Evolutionary conservation across 2,113 vertebrate genomes (phyloP), one percentile per base, ranked within the genome.

Genomic region (Poeciliopsis retropinna): DNA sequence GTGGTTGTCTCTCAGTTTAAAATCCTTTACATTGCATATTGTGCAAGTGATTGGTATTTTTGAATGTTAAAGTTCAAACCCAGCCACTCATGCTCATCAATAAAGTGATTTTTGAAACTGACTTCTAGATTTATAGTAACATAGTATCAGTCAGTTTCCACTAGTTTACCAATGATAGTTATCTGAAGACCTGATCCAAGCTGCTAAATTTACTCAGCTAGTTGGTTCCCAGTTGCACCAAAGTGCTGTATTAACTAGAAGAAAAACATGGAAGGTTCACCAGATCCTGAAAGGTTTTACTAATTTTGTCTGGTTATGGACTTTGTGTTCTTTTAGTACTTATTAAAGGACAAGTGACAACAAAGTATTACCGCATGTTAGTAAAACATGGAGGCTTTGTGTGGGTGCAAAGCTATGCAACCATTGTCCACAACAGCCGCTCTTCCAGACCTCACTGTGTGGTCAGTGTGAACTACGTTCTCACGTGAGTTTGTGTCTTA

Each of bases 401-500:
- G 30, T 98, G 97, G 97, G 93, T 98, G 76, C 97, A 98, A 93
- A 98, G 97, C 91, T 98, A 95, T 0, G 97, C 97, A 79, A 98
- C 97, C 51, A 96, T 98, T 14, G 96, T 98, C 57, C 97, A 98
- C 93, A 98, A 98, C 94, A 98, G 96, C 90, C 97, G 97, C 51
- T 97, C 97, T 0, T 98, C 97, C 75, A 92, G 97, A 78, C 97
- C 97, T 75, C 97, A 98, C 95, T 98, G 97, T 92, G 97, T 98
- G 81, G 97, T 98, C 94, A 98, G 97, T 81, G 96, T 98, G 89
- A 98, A 98, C 95, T 97, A 98, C 86, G 97, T 98, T 76, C 96
- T 98, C 87, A 98, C 96, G 97, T 98, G 96, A 98, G 97, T 96
- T 37, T 9, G 2, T 5, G 0, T 1, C 37, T 47, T 32, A 12